Percentiles rank a stretch among this genome's conserved stretches.
phyloP scores from a whole-genome alignment of 2,888 invertebrate genomes.

The Troides oblongomaculatus region DNA sequence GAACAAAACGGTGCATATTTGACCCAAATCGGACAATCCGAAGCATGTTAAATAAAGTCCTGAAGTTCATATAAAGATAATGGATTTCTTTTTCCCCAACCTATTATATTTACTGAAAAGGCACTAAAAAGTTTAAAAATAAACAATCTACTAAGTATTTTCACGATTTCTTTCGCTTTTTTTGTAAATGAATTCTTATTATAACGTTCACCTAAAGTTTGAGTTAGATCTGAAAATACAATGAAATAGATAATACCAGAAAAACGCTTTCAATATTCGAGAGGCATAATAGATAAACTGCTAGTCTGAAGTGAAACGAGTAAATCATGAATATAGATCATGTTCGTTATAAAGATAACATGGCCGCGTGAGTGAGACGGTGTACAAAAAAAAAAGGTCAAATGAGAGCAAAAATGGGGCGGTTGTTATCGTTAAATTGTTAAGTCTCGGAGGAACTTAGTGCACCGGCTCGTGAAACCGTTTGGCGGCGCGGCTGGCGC shows the following conservation, averaged over 20 bases:
- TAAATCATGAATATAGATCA: conserved; percentile 38
- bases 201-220: not conserved
- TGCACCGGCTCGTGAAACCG: conserved; percentile 73
- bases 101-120: too few relatives aligned
- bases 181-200: too few relatives aligned
- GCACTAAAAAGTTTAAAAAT: too few relatives aligned
- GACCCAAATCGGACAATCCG: too few relatives aligned
- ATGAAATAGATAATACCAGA: not conserved
- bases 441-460: conserved; percentile 59
- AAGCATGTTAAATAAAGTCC: too few relatives aligned
- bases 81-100: too few relatives aligned
- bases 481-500: conserved; percentile 53
- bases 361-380: conserved; percentile 31
- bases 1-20: too few relatives aligned
- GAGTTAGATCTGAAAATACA: not conserved
- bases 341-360: conserved; percentile 28
- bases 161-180: not conserved
- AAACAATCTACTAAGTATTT: too few relatives aligned
- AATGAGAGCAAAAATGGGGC: conserved; percentile 29
- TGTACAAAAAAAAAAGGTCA: conserved; percentile 39
- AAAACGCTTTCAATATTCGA: conserved; percentile 8
- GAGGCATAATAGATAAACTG: conserved; percentile 19
- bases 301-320: conserved; percentile 21
- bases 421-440: conserved; percentile 57
- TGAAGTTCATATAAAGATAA: too few relatives aligned